phyloP scores from a whole-genome alignment of 2,888 invertebrate species.

The Aleiodes alternator region DNA sequence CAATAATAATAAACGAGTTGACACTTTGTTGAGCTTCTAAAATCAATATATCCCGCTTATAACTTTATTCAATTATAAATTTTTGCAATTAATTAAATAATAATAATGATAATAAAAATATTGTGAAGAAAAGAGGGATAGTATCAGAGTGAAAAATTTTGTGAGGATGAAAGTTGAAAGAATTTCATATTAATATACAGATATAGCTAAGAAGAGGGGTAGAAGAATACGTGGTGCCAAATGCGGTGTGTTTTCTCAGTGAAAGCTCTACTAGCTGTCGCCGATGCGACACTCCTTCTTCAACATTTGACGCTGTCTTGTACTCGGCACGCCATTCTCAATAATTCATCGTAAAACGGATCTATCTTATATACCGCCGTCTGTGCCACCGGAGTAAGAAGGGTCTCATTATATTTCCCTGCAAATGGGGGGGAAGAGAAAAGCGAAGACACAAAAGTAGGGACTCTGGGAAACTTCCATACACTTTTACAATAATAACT shows the following conservation, averaged over 20 bases:
- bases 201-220: background rate
- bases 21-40: background rate
- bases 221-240: background rate
- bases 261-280: slow-evolving; percentile 41
- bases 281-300: slow-evolving; percentile 43
- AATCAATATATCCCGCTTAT: background rate
- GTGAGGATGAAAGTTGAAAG: background rate
- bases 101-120: slow-evolving; percentile 3
- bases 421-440: background rate
- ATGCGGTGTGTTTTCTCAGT: background rate
- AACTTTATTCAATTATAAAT: background rate
- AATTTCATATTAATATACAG: background rate
- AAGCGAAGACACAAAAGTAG: slow-evolving; percentile 27
- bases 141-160: background rate
- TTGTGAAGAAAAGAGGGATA: background rate
- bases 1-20: background rate
- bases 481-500: slow-evolving; percentile 38
- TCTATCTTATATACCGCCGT: slow-evolving; percentile 64
- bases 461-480: slow-evolving; percentile 27
- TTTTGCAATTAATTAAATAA: background rate
- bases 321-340: slow-evolving; percentile 69
- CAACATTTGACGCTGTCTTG: slow-evolving; percentile 42
- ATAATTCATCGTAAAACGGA: slow-evolving; percentile 69
- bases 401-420: slow-evolving; percentile 46
- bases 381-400: slow-evolving; percentile 12